Evolutionary conservation across 2,888 invertebrate species (phyloP), one percentile per base, ranked within the genome.

Genomic region (Acanthosepion lycidas): DNA sequence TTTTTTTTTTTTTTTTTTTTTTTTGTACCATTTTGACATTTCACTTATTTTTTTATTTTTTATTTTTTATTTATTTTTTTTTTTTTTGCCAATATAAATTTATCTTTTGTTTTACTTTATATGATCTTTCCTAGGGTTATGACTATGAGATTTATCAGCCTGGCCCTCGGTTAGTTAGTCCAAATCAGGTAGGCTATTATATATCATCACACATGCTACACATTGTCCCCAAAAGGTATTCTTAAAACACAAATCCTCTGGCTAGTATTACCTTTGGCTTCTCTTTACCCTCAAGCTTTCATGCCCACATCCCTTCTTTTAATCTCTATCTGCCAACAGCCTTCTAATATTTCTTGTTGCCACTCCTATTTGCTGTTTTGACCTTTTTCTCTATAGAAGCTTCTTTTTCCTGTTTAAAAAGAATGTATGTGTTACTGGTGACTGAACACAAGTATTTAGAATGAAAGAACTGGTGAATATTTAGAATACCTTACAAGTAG

Each of bases 81-180:
- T 42, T 42, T 42, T 42, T 78, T 78, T 78, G 15, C 15, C n/a
- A 78, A 78, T 33, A n/a, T n/a, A 78, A 15, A 12, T n/a, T n/a
- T 12, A n/a, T 6, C 3, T 28, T n/a, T 78, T n/a, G 8, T 78
- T 78, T 78, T 78, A 78, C 78, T 78, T 78, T 78, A 18, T 78
- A 78, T 78, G 12, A 78, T 78, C n/a, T 78, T 78, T 78, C n/a
- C n/a, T 78, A 78, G 78, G 78, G n/a, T 12, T 78, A 78, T 78
- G 78, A 78, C n/a, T 78, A 78, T 78, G 78, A 78, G 78, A 78
- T 78, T 33, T 78, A 78, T 78, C 78, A 78, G 33, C 78, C 78
- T n/a, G 78, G 78, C 33, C 78, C 78, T 78, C 78, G 18, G 20
- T 78, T 78, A 78, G 78, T 78, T 78, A 78, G 78, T 78, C 78